A percentile compares a stretch with the other conserved stretches of the same genome.
Evolutionary conservation across 2,113 vertebrate species (phyloP).

Genomic region (Aleadryas rufinucha): DNA sequence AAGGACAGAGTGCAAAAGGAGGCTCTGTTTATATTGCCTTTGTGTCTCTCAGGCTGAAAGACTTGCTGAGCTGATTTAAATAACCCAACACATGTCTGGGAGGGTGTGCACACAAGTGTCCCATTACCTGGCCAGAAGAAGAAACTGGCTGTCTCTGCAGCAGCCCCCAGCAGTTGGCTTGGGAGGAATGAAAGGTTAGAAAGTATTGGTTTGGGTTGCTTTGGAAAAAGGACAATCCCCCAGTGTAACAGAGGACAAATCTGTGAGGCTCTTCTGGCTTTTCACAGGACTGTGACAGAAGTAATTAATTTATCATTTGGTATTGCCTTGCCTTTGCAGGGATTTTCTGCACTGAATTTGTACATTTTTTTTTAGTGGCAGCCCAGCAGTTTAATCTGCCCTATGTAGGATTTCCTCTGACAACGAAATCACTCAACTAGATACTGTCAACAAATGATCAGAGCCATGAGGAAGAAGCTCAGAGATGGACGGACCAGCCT

Average conservation of each 20-base stretch:
- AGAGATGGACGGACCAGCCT: not conserved
- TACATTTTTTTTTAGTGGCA: not conserved
- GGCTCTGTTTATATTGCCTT: conserved; percentile 17
- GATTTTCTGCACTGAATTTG: not conserved
- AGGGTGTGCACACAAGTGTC: not conserved
- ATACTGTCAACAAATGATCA: not conserved
- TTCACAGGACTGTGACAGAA: not conserved
- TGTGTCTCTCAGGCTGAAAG: not conserved
- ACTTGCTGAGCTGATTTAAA: conserved; percentile 23
- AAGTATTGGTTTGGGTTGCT: not conserved
- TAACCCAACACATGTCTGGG: not conserved
- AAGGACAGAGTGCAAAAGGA: conserved; percentile 39
- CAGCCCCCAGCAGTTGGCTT: not conserved
- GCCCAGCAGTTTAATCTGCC: not conserved
- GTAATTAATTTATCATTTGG: not conserved
- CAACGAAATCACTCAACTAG: not conserved
- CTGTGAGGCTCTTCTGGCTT: not conserved
- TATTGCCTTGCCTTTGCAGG: not conserved
- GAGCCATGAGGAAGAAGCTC: not conserved
- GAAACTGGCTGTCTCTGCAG: not conserved
- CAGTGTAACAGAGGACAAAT: not conserved
- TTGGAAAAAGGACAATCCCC: not conserved
- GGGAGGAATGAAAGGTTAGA: not conserved
- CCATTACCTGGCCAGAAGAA: not conserved
- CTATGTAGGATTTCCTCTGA: not conserved